Base-by-base conservation (phyloP, 2,797 vertebrate genomes). In the Phrynocephalus guinanensis region DNA sequence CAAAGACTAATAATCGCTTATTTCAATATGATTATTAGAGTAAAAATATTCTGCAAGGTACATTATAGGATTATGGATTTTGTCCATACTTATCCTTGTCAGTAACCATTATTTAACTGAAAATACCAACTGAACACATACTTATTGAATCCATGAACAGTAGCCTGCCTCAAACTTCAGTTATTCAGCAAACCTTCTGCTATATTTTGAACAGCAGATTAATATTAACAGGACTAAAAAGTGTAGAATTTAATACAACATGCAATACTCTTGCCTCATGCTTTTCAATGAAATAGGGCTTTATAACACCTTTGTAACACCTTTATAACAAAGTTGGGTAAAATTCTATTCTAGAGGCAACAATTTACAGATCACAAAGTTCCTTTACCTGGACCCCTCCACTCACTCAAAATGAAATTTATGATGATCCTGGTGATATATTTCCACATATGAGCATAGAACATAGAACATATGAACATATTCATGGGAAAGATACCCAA, bases 271-370 rank as follows among this genome's bases (percentile, higher is more conserved):
- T 88, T 1, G 1, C 70, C 52, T 89, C 76, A 79, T 33, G 79
- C 70, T 90, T 83, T 91, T 90, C 82, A 91, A 75, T 50, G 89
- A 93, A 94, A 92, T 78, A 56, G 52, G 38, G 28, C 90, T 94
- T 93, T 91, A 84, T 91, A 77, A 82, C 92, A 87, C 80, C 24
- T 87, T 93, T 95, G 89, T 85, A 79, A 33, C 90, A 72, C 87
- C 90, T 88, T 67, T 72, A 48, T 30, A 91, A 89, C 68, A 75
- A 90, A 91, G 89, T 94, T 94, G 94, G 92, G 90, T 91, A 95
- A 93, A 96, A 92, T 3, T 15, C 15, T 86, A 79, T 70, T 85
- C 91, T 79, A 70, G 85, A 93, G 85, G 50, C 89, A 82, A 85
- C 20, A 68, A 82, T 81, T 89, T 92, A 91, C 75, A 84, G 88